Evolutionary conservation across 2,113 vertebrate genomes (phyloP).

Genomic region (Myrmecobius fasciatus): DNA sequence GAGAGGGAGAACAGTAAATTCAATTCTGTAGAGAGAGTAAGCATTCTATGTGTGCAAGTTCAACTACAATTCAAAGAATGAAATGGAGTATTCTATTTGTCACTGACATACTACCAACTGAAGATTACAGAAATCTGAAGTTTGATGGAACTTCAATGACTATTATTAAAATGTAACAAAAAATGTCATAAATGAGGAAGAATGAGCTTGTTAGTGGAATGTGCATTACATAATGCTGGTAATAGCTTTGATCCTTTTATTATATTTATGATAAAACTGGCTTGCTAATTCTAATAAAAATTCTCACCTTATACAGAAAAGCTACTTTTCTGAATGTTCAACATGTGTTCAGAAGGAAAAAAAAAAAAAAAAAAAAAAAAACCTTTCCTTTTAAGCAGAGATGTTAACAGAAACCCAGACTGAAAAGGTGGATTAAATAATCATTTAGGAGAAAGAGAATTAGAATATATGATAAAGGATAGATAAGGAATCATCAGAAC

Average conservation of each 20-base stretch:
- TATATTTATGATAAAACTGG: constrained; percentile 49
- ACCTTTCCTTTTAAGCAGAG: constrained; percentile 37
- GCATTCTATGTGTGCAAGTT: not conserved
- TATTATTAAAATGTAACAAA: constrained; percentile 19
- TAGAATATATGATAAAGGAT: not conserved
- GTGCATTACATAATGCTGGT: constrained; percentile 33
- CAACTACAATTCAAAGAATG: not conserved
- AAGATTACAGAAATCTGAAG: not conserved
- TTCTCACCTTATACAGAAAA: constrained; percentile 61
- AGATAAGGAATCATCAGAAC: not conserved
- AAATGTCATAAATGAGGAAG: constrained; percentile 44
- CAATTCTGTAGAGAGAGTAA: not conserved
- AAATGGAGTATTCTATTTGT: not conserved
- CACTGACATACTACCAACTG: not conserved
- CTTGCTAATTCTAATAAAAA: constrained; percentile 56
- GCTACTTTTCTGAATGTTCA: constrained; percentile 64
- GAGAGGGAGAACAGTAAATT: not conserved
- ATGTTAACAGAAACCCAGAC: not conserved
- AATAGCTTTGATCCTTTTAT: constrained; percentile 60
- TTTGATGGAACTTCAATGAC: not conserved
- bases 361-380: too few relatives aligned
- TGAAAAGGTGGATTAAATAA: constrained; percentile 4
- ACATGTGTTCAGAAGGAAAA: constrained; percentile 37
- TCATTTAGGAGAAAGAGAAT: not conserved
- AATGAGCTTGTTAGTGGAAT: constrained; percentile 5